These are phyloP conservation scores for Torymus texanus DNA, from an alignment of 2,888 invertebrate species.

Conservation along the genomic window DNA sequence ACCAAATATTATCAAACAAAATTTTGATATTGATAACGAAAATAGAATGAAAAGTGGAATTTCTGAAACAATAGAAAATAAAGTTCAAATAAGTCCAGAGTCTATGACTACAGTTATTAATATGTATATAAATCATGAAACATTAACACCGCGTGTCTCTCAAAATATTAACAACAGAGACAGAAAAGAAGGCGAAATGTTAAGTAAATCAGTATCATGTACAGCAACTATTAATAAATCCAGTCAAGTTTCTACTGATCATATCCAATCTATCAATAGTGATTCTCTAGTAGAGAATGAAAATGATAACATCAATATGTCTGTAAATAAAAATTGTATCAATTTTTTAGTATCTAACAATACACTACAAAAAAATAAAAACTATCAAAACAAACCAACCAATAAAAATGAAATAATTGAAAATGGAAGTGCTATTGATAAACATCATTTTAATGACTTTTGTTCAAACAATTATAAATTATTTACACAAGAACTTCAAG, in stretches of 20 bases:
- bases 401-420: background rate
- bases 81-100: background rate
- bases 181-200: no score
- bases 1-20: conserved; percentile 6
- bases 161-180: no score
- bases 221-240: no score
- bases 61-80: background rate
- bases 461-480: background rate
- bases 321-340: background rate
- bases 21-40: conserved; percentile 23
- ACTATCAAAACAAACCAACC: background rate
- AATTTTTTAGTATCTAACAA: conserved; percentile 1
- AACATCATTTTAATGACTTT: conserved; percentile 27
- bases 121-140: background rate
- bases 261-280: no score
- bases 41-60: background rate
- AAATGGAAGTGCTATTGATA: background rate
- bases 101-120: background rate
- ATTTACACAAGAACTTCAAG: background rate
- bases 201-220: no score
- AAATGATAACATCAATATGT: background rate
- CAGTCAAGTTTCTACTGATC: no score
- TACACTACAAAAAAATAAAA: background rate
- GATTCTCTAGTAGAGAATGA: background rate
- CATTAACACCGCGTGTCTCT: no score